phyloP scores from a whole-genome alignment of 2,113 vertebrate species.

The Romanogobio albipinnatus region DNA sequence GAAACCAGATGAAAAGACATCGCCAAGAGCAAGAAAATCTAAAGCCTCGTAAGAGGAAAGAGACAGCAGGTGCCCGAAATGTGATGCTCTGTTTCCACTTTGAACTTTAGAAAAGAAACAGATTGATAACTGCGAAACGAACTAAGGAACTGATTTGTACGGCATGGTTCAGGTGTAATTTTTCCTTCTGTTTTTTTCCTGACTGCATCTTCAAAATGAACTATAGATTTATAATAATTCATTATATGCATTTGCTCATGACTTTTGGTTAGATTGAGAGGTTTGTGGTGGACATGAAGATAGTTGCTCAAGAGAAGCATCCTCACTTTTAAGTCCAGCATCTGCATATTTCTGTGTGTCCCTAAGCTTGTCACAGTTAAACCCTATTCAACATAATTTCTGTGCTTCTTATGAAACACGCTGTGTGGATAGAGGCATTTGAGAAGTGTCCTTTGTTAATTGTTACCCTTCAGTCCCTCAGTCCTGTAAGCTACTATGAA shows the following conservation, averaged over 20 bases:
- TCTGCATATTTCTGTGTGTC: neutral
- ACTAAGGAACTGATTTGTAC: slow-evolving; percentile 62
- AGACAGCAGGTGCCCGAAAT: slow-evolving; percentile 30
- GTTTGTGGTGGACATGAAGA: neutral
- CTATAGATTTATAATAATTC: neutral
- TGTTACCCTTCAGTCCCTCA: neutral
- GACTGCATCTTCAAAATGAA: neutral
- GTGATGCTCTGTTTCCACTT: slow-evolving; percentile 42
- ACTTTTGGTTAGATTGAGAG: neutral
- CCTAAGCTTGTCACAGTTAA: neutral
- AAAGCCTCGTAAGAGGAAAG: slow-evolving; percentile 73
- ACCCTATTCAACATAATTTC: neutral
- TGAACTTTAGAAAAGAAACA: slow-evolving; percentile 51
- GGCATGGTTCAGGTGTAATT: slow-evolving; percentile 24
- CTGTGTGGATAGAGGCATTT: neutral
- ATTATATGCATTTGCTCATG: neutral
- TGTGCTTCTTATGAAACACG: slow-evolving; percentile 20
- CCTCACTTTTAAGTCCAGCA: neutral
- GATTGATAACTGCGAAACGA: slow-evolving; percentile 62
- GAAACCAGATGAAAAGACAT: slow-evolving; percentile 77
- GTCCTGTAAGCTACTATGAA: neutral
- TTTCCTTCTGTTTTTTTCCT: neutral
- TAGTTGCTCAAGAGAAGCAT: neutral
- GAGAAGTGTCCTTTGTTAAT: slow-evolving; percentile 17
- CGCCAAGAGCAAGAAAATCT: slow-evolving; percentile 78